Conservation (phyloP, 2,113 vertebrate genomes). For the Coptodon rendalli region DNA sequence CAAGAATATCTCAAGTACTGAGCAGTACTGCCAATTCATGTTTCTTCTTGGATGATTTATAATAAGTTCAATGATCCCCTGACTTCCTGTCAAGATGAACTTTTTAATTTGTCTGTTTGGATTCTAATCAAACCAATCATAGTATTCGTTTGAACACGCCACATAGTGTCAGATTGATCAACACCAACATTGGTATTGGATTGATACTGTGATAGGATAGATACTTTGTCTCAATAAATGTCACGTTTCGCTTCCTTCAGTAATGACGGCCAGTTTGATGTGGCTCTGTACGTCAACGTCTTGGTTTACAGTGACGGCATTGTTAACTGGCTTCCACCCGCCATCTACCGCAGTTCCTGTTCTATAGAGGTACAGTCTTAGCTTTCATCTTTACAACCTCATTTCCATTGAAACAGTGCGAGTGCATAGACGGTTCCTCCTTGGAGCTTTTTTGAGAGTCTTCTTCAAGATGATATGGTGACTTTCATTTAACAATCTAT, state of each 20-base stretch:
- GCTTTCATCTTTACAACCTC: rapidly evolving
- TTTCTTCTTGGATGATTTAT: neutral
- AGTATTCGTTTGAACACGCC: rapidly evolving
- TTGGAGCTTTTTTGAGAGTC: neutral
- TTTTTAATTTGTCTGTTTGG: neutral
- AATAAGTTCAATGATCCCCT: neutral
- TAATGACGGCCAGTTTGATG: constrained; percentile 84
- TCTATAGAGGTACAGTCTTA: constrained; percentile 49
- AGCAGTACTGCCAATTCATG: neutral
- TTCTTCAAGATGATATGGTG: neutral
- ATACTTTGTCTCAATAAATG: neutral
- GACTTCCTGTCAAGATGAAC: neutral
- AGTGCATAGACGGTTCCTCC: neutral
- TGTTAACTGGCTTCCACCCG: constrained; percentile 82
- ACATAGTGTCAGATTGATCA: neutral
- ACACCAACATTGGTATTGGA: neutral
- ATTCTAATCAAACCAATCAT: neutral
- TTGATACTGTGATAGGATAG: neutral
- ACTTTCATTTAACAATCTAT: neutral
- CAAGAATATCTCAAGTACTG: neutral
- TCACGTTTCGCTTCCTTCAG: constrained; percentile 47
- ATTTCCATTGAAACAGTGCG: neutral
- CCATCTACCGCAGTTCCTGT: constrained; percentile 84
- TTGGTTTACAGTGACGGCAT: constrained; percentile 74
- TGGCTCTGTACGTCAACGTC: constrained; percentile 81